phyloP scores from a whole-genome alignment of 2,113 vertebrate species.

The Lipophrys pholis region DNA sequence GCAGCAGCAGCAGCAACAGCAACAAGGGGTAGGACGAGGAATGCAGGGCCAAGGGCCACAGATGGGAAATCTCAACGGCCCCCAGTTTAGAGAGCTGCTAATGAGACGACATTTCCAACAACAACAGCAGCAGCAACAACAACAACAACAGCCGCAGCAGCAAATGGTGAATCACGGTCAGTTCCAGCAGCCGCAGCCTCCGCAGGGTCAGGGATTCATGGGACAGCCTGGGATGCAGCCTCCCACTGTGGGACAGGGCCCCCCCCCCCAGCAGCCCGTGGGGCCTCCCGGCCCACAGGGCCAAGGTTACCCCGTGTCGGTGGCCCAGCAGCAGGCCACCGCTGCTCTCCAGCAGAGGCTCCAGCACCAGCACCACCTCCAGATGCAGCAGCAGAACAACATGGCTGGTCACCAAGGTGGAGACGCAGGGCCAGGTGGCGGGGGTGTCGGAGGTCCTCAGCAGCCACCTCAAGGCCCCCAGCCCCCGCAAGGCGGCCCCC shows the following conservation, averaged over 20 bases:
- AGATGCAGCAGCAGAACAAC: conserved; percentile 80
- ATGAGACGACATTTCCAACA: conserved; percentile 87
- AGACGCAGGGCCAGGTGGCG: conserved; percentile 75
- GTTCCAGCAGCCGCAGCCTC: conserved; percentile 91
- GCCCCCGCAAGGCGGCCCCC: conserved; percentile 68
- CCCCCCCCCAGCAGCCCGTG: conserved; percentile 75
- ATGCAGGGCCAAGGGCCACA: conserved; percentile 85
- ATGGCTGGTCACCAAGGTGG: conserved; percentile 71
- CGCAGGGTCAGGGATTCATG: conserved; percentile 89
- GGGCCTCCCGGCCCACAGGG: conserved; percentile 89
- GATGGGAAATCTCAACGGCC: conserved; percentile 82
- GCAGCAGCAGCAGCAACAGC: conserved; percentile 75
- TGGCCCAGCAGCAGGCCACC: conserved; percentile 82
- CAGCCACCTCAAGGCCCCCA: conserved; percentile 86
- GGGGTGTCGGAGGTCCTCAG: conserved; percentile 87
- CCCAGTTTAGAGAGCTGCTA: conserved; percentile 91
- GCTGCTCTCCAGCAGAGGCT: conserved; percentile 80
- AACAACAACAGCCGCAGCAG: conserved; percentile 87
- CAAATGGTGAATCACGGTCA: conserved; percentile 91
- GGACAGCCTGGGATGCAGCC: conserved; percentile 85
- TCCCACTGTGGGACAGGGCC: conserved; percentile 84
- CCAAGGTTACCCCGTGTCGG: conserved; percentile 81
- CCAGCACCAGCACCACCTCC: conserved; percentile 79
- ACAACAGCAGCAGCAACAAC: conserved; percentile 84
- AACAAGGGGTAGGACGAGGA: conserved; percentile 61